Evolutionary conservation across 2,113 vertebrate species (phyloP).

Genomic region (Herpetotheres cachinnans): DNA sequence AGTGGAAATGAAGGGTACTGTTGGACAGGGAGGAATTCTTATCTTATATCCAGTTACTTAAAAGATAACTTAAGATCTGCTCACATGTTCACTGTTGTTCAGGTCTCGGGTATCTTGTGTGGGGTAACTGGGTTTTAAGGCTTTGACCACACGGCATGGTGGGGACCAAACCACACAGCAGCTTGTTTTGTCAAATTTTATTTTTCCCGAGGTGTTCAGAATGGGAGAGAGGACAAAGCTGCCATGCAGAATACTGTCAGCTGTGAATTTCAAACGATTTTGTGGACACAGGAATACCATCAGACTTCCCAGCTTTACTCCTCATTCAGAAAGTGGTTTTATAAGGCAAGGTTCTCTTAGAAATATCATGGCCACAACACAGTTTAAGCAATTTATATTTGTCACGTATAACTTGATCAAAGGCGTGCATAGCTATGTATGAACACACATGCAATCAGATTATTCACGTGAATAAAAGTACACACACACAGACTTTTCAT

Average conservation of each 20-base stretch:
- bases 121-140: neutral
- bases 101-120: neutral
- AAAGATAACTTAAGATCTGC: neutral
- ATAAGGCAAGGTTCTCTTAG: neutral
- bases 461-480: neutral
- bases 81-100: neutral
- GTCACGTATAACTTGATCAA: neutral
- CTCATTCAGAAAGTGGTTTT: neutral
- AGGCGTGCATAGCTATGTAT: neutral
- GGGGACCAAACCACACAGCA: neutral
- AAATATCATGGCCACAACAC: neutral
- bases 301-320: neutral
- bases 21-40: neutral
- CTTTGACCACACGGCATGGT: fast-evolving
- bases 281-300: neutral
- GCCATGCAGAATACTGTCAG: neutral
- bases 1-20: neutral
- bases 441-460: fast-evolving
- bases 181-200: neutral
- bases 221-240: neutral
- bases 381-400: neutral
- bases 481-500: fast-evolving
- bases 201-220: neutral
- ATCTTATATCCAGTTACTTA: neutral
- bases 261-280: neutral